Base-by-base conservation (phyloP, 2,797 vertebrate genomes). In the Cercopithecus petaurista region DNA sequence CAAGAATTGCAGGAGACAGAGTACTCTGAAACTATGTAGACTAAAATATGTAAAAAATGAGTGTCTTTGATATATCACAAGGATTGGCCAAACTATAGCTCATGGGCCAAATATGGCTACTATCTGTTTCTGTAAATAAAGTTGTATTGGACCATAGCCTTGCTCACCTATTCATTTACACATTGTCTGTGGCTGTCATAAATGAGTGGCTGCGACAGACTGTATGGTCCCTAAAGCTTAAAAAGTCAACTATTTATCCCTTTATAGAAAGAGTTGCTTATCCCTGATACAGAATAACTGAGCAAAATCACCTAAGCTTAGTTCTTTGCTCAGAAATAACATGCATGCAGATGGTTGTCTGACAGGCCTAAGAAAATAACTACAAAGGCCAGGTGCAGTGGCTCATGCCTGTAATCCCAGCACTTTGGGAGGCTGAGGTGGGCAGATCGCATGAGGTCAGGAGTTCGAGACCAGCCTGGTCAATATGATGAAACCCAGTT, bases 241-340 rank as follows among this genome's bases (percentile, higher is more conserved):
- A 93, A 48, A 77, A 17, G 59, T 19, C 39, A 22, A 72, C 50
- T 73, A 39, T 82, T 39, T 92, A n/a, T 48, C 48, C 46, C 33
- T 93, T 87, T 86, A 87, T 0, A 72, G 46, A 73, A 92, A 88
- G 88, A 59, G 30, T n/a, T 92, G 26, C 50, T 28, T 46, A 90
- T 39, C 30, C 14, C 50, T 95, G 55, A 93, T 17, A 57, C 0
- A 76, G 15, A 48, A 28, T 90, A 88, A 91, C 39, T 82, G 36
- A 95, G n/a, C 4, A 93, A 90, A 89, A 61, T 88, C 21, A 83
- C 17, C 43, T 59, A 46, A 39, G 36, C 11, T 79, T n/a, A 93
- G 39, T 87, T 84, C 59, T 95, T 83, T 57, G 81, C 24, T 96
- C 21, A 46, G 48, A 97, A 84, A 89, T 93, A 75, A 88, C 19